Evolutionary conservation across 1,140 invertebrate species (phyloP), one percentile per base, ranked within the genome.

Genomic region (fruit fly (Drosophila melanogaster)): DNA sequence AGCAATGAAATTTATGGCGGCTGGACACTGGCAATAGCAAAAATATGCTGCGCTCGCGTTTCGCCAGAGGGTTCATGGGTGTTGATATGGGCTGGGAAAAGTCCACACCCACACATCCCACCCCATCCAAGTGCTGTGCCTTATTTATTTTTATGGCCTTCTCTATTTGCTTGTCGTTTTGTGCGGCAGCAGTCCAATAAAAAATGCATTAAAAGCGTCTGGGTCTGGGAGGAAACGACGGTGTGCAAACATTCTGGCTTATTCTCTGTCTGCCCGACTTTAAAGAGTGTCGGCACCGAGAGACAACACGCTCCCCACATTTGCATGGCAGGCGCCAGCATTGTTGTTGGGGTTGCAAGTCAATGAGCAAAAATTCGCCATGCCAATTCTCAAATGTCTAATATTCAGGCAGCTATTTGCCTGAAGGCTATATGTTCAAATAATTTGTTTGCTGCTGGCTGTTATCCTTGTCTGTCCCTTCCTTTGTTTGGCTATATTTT

Each of bases 151-250:
- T 87, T 87, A 87, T 87, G 84, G 81, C 71, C 84, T 84, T 87
- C 72, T 87, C 79, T 87, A 87, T 87, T 87, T 87, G 83, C 78
- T 87, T 83, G 76, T 89, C 76, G 71, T 69, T 85, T 80, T 85
- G 79, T 86, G 77, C 51, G 70, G 65, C 79, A 84, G 65, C 79
- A 84, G 65, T 77, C 79, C 67, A 84, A 87, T 87, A 87, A 87
- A 87, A 87, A 87, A 87, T 87, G 84, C 84, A 87, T 87, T 87
- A 87, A 87, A 87, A 87, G 81, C 84, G 84, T 87, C 84, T 87
- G 84, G 79, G 73, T 64, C 59, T 65, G 64, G 64, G 64, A 40
- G 69, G 65, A 66, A 61, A 61, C 59, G 72, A 57, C 64, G 65
- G 55, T 46, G 40, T 73, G 60, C 70, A 79, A 78, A 61, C 62